A percentile compares a stretch with the other conserved stretches of the same genome.
Conservation (phyloP, 2,888 invertebrate genomes). For the Perizoma affinitatum region DNA sequence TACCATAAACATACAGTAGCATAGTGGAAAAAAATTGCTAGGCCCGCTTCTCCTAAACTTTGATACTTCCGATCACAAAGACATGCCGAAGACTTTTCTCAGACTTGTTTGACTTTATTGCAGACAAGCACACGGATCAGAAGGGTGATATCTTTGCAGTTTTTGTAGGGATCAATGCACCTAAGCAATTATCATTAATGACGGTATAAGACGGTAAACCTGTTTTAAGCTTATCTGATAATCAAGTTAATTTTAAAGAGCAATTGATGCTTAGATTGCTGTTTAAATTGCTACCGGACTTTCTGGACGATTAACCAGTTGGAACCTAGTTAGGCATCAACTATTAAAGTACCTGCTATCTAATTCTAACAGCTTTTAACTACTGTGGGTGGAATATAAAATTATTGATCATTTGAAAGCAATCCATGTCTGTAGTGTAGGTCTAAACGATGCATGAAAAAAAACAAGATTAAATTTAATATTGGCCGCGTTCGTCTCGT, state of each 20-base stretch:
- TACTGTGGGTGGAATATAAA: neutral
- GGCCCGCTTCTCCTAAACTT: too few relatives aligned
- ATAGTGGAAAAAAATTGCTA: too few relatives aligned
- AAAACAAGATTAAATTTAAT: too few relatives aligned
- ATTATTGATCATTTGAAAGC: neutral
- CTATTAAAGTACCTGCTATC: neutral
- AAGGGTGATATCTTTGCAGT: neutral
- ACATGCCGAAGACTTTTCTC: too few relatives aligned
- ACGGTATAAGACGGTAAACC: neutral
- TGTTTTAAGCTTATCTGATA: slow-evolving; percentile 9
- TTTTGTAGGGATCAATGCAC: neutral
- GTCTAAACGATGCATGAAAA: too few relatives aligned
- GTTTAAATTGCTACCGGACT: slow-evolving; percentile 4
- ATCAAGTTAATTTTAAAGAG: slow-evolving; percentile 24
- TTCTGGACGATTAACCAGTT: slow-evolving; percentile 22
- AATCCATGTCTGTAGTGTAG: neutral
- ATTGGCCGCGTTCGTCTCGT: too few relatives aligned
- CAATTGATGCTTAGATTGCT: slow-evolving; percentile 15
- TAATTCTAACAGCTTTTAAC: neutral
- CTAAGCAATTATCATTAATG: neutral
- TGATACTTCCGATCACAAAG: too few relatives aligned
- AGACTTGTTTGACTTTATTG: too few relatives aligned
- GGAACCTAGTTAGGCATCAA: neutral
- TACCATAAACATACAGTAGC: too few relatives aligned
- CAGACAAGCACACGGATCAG: too few relatives aligned